Evolutionary conservation across 2,888 invertebrate genomes (phyloP).

Genomic region (Leptopilina drosophilae): DNA sequence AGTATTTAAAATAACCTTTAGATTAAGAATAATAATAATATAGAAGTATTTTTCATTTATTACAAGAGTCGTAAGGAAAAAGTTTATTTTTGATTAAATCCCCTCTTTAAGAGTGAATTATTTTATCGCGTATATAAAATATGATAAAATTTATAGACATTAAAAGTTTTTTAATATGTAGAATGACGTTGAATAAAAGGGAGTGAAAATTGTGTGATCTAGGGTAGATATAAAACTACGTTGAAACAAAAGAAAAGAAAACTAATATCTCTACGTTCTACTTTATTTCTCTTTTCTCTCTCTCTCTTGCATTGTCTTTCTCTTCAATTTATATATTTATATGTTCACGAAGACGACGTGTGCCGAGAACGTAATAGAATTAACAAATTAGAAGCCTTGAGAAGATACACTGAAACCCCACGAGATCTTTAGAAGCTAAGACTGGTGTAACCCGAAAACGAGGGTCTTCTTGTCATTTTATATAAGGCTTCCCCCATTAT

Average conservation of each 20-base stretch:
- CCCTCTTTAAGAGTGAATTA: too few relatives aligned
- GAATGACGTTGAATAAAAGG: not conserved
- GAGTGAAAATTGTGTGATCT: conserved; percentile 1
- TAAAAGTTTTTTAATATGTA: not conserved
- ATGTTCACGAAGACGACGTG: not conserved
- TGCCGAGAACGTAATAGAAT: conserved; percentile 12
- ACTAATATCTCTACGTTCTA: not conserved
- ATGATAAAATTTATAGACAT: not conserved
- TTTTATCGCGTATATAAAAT: not conserved
- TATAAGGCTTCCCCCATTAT: not conserved
- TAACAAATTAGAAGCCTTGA: conserved; percentile 29
- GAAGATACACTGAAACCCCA: conserved; percentile 13
- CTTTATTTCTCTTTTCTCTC: not conserved
- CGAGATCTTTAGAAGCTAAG: conserved; percentile 7
- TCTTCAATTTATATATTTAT: not conserved
- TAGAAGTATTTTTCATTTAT: too few relatives aligned
- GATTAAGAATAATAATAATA: too few relatives aligned
- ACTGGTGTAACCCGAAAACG: conserved; percentile 14
- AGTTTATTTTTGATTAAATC: too few relatives aligned
- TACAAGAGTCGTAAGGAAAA: too few relatives aligned
- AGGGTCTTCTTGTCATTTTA: conserved; percentile 22
- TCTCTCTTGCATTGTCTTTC: too few relatives aligned
- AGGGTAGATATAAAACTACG: conserved; percentile 2
- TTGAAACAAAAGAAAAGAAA: not conserved
- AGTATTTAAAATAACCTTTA: too few relatives aligned